Evolutionary conservation across 2,113 vertebrate species (phyloP), one percentile per base, ranked within the genome.

Genomic region (Leptobrachium leishanense): DNA sequence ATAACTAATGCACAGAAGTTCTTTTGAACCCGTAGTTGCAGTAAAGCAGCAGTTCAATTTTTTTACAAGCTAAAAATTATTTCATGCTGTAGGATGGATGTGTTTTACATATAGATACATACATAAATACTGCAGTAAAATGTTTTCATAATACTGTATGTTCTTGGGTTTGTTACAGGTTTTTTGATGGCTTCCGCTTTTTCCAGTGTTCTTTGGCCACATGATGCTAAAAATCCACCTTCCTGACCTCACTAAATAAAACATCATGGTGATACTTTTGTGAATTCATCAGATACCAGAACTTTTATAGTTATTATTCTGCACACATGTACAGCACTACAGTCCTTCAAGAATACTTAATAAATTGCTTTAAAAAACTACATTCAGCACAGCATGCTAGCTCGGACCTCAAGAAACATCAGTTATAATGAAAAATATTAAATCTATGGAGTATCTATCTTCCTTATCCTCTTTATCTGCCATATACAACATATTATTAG

Each of bases 191-290:
- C 4, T 50, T 50, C 46, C 4, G 46, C 1, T 50, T 50, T 50
- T 50, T 50, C 46, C 46, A 31, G 20, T 31, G 20, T 1, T 50
- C 46, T 5, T 8, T 5, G 46, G 46, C 46, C 46, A 50, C 46
- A 4, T 57, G 12, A 66, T 31, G 9, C 9, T 2, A 59, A 42
- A 40, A 73, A 67, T 67, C 11, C 39, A 7, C 54, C 53, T 13
- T 9, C 55, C 57, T 78, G 71, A 63, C 68, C 55, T 64, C 31
- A 63, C 20, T 73, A 57, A 73, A 79, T 73, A 79, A 79, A 79
- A 67, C 70, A 79, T 74, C 46, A 79, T 67, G n/a, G 31, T 71
- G 42, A 71, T 77, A 77, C 55, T 44, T 46, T 50, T 64, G 54
- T 77, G 55, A 69, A 64, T 41, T 4, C 11, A 40, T 77, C 42